Base-by-base conservation (phyloP, 2,797 vertebrate genomes). In the Urosaurus nigricauda region DNA sequence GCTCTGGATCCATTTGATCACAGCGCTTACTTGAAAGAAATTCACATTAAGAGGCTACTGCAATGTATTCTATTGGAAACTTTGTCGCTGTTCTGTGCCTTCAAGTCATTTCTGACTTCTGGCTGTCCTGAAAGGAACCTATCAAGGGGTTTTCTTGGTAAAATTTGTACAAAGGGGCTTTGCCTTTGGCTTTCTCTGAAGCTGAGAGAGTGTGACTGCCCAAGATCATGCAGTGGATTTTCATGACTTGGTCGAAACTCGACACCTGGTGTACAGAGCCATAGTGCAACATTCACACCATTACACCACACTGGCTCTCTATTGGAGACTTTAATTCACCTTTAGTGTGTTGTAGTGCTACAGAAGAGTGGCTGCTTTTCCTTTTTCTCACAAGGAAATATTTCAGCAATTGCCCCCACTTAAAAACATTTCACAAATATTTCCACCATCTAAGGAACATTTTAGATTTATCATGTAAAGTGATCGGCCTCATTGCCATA, bases 401-500 rank as follows among this genome's bases (percentile, higher is more conserved):
- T 79, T 79, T 79, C 11, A 88, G 40, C n/a, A 80, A 58, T 51
- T 73, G 26, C 43, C 79, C 35, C 40, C 9, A 75, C 4, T 79
- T 2, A 81, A 91, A 87, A 29, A 24, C 9, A 13, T 17, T 26
- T 9, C 3, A 1, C 12, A 73, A 19, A 37, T 84, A 26, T 53
- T 87, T 37, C 17, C 79, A 74, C 26, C 70, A 0, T 70, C 63
- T 53, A 74, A 0, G 24, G 60, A 88, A 86, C 88, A 87, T 51
- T 4, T 53, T 40, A 79, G 32, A 81, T 86, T 84, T 87, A 78
- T 68, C 2, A 56, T 58, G 1, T 80, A 68, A 32, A 0, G 0
- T 88, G 21, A 81, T 87, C 87, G 40, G 65, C 4, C 84, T 60
- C 84, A 16, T 68, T 90, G 35, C 11, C 58, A 29, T 89, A 70